phyloP scores from a whole-genome alignment of 2,113 vertebrate genomes.

The Phalacrocorax brasilianus region DNA sequence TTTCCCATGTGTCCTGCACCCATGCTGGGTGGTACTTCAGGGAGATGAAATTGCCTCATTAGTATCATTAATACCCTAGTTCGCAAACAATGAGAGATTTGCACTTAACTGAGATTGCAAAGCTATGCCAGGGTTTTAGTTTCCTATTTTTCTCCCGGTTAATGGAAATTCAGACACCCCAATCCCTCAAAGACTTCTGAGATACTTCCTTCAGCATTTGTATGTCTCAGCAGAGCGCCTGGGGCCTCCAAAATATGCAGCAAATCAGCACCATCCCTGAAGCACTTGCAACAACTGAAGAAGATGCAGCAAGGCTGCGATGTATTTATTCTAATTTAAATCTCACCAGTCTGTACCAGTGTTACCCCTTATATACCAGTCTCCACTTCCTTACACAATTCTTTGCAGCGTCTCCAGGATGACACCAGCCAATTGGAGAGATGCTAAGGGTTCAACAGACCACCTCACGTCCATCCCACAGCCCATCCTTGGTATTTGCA shows the following conservation, averaged over 20 bases:
- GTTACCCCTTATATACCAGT: not conserved
- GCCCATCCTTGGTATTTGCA: not conserved
- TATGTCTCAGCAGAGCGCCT: not conserved
- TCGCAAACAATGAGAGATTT: not conserved
- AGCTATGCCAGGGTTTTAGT: not conserved
- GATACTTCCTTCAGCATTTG: not conserved
- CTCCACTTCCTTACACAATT: not conserved
- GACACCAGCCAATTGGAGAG: not conserved
- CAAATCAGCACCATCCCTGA: not conserved
- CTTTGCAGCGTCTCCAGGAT: not conserved
- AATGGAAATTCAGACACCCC: not conserved
- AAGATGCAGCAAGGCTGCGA: not conserved
- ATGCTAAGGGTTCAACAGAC: not conserved
- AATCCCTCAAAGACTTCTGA: not conserved
- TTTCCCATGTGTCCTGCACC: not conserved
- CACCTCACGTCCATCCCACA: rapidly evolving
- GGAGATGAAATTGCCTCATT: not conserved
- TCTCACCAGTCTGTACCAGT: not conserved
- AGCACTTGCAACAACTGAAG: not conserved
- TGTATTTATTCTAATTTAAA: not conserved
- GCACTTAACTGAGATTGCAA: not conserved
- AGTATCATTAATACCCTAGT: not conserved
- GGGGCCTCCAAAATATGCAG: not conserved
- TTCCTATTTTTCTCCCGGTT: not conserved
- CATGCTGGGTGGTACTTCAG: not conserved